Percentiles rank a stretch among this genome's conserved stretches.
phyloP scores from a whole-genome alignment of 2,888 invertebrate genomes.

The Tenodera sinensis region DNA sequence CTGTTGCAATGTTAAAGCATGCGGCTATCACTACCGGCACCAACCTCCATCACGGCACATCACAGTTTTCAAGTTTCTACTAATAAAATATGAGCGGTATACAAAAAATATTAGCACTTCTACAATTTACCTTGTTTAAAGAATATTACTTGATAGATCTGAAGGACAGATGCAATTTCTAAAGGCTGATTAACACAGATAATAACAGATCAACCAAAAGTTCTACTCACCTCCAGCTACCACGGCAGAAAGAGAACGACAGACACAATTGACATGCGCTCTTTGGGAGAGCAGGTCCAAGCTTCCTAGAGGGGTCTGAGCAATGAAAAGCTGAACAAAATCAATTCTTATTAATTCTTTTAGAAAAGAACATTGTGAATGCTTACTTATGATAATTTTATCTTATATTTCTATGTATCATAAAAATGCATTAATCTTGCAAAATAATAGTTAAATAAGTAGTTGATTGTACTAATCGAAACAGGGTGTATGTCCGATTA shows the following conservation, averaged over 20 bases:
- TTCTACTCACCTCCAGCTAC: slow-evolving; percentile 41
- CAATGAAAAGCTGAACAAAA: slow-evolving; percentile 12
- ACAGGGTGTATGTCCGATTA: background rate
- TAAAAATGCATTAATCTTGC: background rate
- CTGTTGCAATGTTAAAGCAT: background rate
- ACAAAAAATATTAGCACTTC: background rate
- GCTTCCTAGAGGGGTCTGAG: slow-evolving; percentile 18
- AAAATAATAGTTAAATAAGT: background rate
- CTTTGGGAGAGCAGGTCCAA: slow-evolving; percentile 8
- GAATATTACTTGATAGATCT: background rate
- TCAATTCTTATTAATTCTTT: background rate
- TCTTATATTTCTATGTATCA: background rate
- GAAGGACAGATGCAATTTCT: slow-evolving; percentile 18
- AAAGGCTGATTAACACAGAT: slow-evolving; percentile 20
- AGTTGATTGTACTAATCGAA: background rate
- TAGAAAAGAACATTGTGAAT: background rate
- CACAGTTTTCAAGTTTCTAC: background rate
- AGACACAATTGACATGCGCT: slow-evolving; percentile 36
- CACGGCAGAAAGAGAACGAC: slow-evolving; percentile 43
- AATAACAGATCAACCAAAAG: slow-evolving; percentile 16
- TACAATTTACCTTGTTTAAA: background rate
- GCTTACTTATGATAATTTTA: background rate
- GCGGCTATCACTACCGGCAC: slow-evolving; percentile 27
- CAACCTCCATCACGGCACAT: background rate
- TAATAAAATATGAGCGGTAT: background rate